Percentiles rank a stretch among this genome's conserved stretches.
Evolutionary conservation across 2,888 invertebrate genomes (phyloP).

Genomic region (Nomada hirtipes): DNA sequence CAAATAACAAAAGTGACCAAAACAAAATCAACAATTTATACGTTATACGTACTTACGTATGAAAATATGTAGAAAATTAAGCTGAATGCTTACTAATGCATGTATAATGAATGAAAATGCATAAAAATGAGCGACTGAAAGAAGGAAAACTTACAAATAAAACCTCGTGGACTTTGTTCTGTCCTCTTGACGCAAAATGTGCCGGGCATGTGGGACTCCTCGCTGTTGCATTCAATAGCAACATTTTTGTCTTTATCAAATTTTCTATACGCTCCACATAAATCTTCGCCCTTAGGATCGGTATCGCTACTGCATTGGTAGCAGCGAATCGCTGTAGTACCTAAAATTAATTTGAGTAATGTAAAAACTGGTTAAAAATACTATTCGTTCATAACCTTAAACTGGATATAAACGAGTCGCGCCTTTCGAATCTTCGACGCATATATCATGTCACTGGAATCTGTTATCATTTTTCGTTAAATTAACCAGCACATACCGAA

Average conservation of each 20-base stretch:
- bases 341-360: conserved; percentile 35
- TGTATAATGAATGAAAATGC: background rate
- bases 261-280: conserved; percentile 94
- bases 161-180: conserved; percentile 96
- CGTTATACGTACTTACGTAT: too few relatives aligned
- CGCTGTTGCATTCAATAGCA: conserved; percentile 96
- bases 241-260: conserved; percentile 95
- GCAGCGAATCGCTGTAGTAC: conserved; percentile 90
- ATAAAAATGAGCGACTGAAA: background rate
- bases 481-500: too few relatives aligned
- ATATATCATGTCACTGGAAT: too few relatives aligned
- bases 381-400: conserved; percentile 26
- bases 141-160: conserved; percentile 93
- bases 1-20: conserved; percentile 2
- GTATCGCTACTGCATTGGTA: conserved; percentile 97
- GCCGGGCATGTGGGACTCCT: conserved; percentile 97
- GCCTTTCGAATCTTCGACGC: background rate
- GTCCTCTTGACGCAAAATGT: conserved; percentile 98
- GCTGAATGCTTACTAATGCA: background rate
- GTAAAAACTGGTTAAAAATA: background rate
- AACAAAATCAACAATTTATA: background rate
- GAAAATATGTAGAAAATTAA: too few relatives aligned
- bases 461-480: too few relatives aligned
- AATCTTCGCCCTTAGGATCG: conserved; percentile 92
- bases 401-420: background rate